These are phyloP conservation scores for Prosopocoilus inquinatus DNA, from an alignment of 2,888 invertebrate genomes.

Conservation along the genomic window DNA sequence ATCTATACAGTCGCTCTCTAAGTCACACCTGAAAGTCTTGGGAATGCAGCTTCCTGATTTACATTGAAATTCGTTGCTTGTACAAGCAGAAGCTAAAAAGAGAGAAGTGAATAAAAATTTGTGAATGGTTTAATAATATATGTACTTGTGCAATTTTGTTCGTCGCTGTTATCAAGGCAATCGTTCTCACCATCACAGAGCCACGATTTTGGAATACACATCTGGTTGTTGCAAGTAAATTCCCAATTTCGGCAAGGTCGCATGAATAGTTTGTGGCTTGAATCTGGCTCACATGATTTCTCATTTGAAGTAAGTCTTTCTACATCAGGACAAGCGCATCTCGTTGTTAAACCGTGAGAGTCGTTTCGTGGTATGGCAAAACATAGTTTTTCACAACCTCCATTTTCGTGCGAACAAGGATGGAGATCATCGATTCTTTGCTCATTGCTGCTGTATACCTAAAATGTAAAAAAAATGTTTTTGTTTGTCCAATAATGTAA, in stretches of 20 bases:
- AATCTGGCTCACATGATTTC: conserved; percentile 73
- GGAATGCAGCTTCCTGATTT: conserved; percentile 91
- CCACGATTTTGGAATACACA: conserved; percentile 92
- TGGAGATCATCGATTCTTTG: conserved; percentile 71
- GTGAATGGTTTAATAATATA: conserved; percentile 28
- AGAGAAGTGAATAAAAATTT: not conserved
- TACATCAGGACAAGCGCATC: conserved; percentile 92
- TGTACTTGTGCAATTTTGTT: conserved; percentile 90
- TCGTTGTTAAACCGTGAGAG: conserved; percentile 57
- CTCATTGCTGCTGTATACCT: conserved; percentile 70
- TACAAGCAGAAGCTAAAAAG: conserved; percentile 85
- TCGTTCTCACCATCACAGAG: conserved; percentile 96
- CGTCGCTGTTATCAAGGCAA: conserved; percentile 93
- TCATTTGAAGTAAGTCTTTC: conserved; percentile 74
- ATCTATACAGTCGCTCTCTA: conserved; percentile 94
- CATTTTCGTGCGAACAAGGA: conserved; percentile 82
- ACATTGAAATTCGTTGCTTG: conserved; percentile 89
- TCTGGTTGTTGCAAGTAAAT: conserved; percentile 89
- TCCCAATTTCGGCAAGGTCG: conserved; percentile 92
- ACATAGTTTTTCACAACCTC: conserved; percentile 93
- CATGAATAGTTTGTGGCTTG: conserved; percentile 81
- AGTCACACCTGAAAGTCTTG: conserved; percentile 88
- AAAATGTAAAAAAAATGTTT: conserved; percentile 12
- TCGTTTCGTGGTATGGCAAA: conserved; percentile 79
- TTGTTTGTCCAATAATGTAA: not conserved